These are phyloP conservation scores for Tribolium freemani DNA, from an alignment of 2,888 invertebrate genomes.

Conservation along the genomic window DNA sequence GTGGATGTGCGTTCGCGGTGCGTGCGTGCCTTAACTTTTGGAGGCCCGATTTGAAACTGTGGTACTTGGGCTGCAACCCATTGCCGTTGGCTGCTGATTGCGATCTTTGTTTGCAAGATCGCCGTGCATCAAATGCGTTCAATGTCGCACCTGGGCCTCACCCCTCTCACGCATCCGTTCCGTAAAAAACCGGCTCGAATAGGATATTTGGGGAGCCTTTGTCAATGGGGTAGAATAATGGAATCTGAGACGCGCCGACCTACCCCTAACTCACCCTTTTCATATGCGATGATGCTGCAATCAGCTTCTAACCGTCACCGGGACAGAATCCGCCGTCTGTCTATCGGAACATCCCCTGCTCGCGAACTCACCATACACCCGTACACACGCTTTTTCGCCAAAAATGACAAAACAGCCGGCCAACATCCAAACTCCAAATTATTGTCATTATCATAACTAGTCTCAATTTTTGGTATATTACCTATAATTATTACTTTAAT, in stretches of 20 bases:
- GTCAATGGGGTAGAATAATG: constrained; percentile 68
- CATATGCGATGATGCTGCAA: constrained; percentile 66
- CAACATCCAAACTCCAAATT: background rate
- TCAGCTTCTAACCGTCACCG: constrained; percentile 52
- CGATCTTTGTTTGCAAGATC: constrained; percentile 67
- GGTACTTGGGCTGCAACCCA: constrained; percentile 57
- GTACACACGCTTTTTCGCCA: background rate
- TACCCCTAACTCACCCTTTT: constrained; percentile 68
- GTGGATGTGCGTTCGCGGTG: constrained; percentile 4
- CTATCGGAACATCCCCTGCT: constrained; percentile 34
- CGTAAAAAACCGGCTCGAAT: constrained; percentile 67
- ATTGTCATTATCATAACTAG: no score
- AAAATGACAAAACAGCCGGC: background rate
- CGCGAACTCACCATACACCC: background rate
- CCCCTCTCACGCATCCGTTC: constrained; percentile 65
- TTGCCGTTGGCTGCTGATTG: constrained; percentile 62
- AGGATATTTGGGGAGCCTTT: constrained; percentile 65
- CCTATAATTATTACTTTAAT: no score
- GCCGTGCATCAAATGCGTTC: constrained; percentile 64
- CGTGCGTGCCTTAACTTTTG: constrained; percentile 3
- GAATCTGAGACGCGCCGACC: constrained; percentile 67
- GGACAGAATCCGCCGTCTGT: constrained; percentile 44
- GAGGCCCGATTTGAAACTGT: constrained; percentile 10
- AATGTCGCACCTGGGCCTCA: constrained; percentile 66
- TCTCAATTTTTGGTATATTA: no score